These are phyloP conservation scores for Hoplias malabaricus DNA, from an alignment of 2,113 vertebrate genomes.

Conservation along the genomic window DNA sequence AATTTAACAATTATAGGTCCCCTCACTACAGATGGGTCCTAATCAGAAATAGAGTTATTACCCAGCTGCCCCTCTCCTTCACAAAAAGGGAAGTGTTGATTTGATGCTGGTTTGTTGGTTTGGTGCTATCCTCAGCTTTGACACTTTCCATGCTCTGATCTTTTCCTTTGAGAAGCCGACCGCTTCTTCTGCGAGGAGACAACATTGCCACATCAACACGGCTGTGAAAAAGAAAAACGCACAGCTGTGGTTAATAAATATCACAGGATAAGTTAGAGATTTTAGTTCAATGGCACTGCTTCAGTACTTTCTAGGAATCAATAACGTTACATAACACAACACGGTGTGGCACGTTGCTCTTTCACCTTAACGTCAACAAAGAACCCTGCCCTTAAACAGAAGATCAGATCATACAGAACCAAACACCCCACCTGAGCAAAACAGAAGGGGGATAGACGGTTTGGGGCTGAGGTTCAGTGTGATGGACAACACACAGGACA, in stretches of 20 bases:
- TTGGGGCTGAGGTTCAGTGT: constrained; percentile 57
- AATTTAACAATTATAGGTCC: no score
- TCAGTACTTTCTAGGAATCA: no score
- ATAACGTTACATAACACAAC: no score
- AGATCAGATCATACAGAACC: constrained; percentile 42
- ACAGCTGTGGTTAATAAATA: not conserved
- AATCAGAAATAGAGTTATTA: constrained; percentile 23
- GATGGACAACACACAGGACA: constrained; percentile 60
- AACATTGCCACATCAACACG: constrained; percentile 40
- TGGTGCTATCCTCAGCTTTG: constrained; percentile 13
- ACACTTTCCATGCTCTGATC: not conserved
- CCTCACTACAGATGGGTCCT: no score
- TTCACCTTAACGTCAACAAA: no score
- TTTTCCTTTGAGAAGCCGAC: constrained; percentile 46
- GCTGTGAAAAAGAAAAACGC: constrained; percentile 46
- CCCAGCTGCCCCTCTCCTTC: constrained; percentile 55
- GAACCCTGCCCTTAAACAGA: not conserved
- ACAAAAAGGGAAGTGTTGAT: constrained; percentile 33
- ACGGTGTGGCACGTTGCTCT: no score
- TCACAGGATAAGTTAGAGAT: no score
- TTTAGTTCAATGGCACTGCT: no score
- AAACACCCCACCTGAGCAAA: constrained; percentile 69
- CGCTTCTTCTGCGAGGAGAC: constrained; percentile 48
- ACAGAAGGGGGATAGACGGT: constrained; percentile 56
- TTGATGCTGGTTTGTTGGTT: constrained; percentile 18